Conservation (phyloP, 1,140 invertebrate genomes). For the Polyergus mexicanus region DNA sequence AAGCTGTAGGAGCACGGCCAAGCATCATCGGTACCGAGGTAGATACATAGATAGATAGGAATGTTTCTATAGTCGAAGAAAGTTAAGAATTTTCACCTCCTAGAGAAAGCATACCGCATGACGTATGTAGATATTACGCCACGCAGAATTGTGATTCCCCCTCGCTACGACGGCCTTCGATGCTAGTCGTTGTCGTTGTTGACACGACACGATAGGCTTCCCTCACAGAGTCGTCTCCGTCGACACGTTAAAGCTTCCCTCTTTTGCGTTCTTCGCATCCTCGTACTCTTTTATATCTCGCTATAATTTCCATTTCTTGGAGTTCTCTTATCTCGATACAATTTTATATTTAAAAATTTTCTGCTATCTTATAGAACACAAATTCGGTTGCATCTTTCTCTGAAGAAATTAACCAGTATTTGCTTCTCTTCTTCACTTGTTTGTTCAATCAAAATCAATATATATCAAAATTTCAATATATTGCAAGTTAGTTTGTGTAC, state of each 20-base stretch:
- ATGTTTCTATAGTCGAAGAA: slow-evolving; percentile 82
- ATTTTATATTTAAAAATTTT: not conserved
- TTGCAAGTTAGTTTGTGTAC: too few relatives aligned
- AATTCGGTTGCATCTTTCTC: not conserved
- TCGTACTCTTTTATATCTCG: not conserved
- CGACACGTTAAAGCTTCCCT: too few relatives aligned
- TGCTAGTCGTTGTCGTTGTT: not conserved
- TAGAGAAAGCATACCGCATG: slow-evolving; percentile 84
- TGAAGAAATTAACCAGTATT: not conserved
- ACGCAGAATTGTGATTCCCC: slow-evolving; percentile 65
- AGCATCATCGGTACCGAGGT: slow-evolving; percentile 69
- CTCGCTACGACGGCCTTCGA: slow-evolving; percentile 68
- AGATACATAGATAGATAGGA: slow-evolving; percentile 56
- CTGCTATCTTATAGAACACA: not conserved
- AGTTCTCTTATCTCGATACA: not conserved
- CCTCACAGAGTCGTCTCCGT: slow-evolving; percentile 2
- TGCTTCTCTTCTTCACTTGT: not conserved
- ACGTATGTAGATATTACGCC: slow-evolving; percentile 79
- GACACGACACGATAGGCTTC: slow-evolving; percentile 18
- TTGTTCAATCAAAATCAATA: not conserved
- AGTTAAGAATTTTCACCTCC: slow-evolving; percentile 85
- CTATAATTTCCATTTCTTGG: not conserved
- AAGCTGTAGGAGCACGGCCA: slow-evolving; percentile 58
- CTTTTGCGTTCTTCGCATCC: too few relatives aligned
- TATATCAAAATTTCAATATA: not conserved